Conservation (phyloP, 2,888 invertebrate genomes). For the Ellobium chinense region DNA sequence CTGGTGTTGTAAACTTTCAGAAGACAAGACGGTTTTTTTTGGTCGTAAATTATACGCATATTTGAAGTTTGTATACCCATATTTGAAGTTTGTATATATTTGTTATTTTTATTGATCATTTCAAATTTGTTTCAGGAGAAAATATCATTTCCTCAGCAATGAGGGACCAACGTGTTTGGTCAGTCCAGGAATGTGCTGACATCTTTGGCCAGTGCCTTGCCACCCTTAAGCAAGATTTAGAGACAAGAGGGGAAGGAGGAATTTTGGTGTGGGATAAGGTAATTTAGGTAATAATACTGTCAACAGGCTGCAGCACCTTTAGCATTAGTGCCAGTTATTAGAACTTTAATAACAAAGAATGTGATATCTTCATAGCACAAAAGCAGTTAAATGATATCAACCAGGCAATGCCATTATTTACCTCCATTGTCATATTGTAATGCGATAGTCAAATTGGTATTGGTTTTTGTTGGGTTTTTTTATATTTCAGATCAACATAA, state of each 20-base stretch:
- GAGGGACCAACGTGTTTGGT: slow-evolving; percentile 89
- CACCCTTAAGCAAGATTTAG: slow-evolving; percentile 82
- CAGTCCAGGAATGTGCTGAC: slow-evolving; percentile 86
- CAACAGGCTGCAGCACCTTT: too few species aligned
- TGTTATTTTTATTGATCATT: background rate
- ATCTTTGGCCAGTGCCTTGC: slow-evolving; percentile 85
- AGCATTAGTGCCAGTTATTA: too few species aligned
- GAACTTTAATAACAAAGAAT: too few species aligned
- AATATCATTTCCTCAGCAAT: slow-evolving; percentile 70
- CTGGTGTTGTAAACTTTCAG: too few species aligned
- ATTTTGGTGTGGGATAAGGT: slow-evolving; percentile 96
- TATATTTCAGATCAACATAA: too few species aligned
- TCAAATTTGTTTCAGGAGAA: slow-evolving; percentile 13
- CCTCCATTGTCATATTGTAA: too few species aligned
- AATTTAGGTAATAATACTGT: too few species aligned
- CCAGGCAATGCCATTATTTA: too few species aligned
- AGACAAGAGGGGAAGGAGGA: slow-evolving; percentile 80
- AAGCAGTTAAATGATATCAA: too few species aligned
- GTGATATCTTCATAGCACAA: too few species aligned
- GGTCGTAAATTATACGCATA: background rate
- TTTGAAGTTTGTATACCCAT: background rate
- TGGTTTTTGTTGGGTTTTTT: too few species aligned
- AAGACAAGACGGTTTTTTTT: background rate
- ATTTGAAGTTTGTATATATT: background rate
- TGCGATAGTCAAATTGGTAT: too few species aligned